Base-by-base conservation (phyloP, 2,888 invertebrate species). In the Linnaemya vulpina region DNA sequence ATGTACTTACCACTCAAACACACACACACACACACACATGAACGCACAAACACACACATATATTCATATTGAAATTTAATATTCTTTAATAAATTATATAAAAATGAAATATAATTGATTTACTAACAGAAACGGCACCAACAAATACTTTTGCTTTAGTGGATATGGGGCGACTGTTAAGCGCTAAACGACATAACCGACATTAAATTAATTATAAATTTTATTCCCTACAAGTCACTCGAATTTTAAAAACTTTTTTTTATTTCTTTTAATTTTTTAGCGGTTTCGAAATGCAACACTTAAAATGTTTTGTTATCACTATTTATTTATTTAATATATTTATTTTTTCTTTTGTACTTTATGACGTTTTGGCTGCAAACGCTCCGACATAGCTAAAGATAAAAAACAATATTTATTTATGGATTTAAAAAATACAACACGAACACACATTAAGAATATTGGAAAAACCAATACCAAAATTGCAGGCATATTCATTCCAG, bases 21-120 rank as follows among this genome's bases (percentile, higher is more conserved):
- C 7, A 17, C 70, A 55, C 30, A 17, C 2, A 35, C 40, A 53
- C 9, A 38, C 46, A 62, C 55, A 25, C 11, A n/a, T n/a, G n/a
- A n/a, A 30, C 11, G 17, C 49, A 46, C 55, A 35, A 4, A 40
- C 65, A 53, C 8, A 38, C n/a, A 51, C 20, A 58, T 40, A 49
- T 22, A 4, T 15, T 43, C 20, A 60, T 60, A 60, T 60, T 17
- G 35, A 25, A 58, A 55, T 71, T 74, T 74, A 73, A 76, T 71
- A 17, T 60, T 84, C 25, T 84, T 84, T 71, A 63, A 80, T 80
- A 71, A 75, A 76, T 84, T 58, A 76, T 71, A 46, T 38, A 35
- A 70, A 80, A 84, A 51, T 67, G 67, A 67, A 75, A 63, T 40
- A 63, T 63, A 84, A 80, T 84, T 84, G 76, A 84, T 76, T 76